phyloP scores from a whole-genome alignment of 2,888 invertebrate genomes.

The Ormia ochracea region DNA sequence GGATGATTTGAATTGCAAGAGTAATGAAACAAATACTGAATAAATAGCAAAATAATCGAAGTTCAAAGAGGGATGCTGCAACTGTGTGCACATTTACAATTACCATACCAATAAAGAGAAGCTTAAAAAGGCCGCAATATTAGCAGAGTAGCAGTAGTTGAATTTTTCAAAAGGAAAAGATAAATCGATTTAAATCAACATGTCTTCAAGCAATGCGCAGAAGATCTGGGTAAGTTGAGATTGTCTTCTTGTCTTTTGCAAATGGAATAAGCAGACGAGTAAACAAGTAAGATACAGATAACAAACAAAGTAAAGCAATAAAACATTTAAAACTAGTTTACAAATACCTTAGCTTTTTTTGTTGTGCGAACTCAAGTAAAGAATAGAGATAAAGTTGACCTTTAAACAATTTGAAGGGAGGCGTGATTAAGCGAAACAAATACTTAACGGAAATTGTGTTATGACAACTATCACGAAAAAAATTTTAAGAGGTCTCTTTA shows the following conservation, averaged over 20 bases:
- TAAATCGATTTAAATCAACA: slow-evolving; percentile 12
- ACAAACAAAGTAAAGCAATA: background rate
- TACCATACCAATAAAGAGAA: slow-evolving; percentile 17
- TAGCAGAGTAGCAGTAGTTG: background rate
- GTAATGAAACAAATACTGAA: slow-evolving; percentile 12
- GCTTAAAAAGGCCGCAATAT: background rate
- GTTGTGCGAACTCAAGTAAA: no score
- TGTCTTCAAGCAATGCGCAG: slow-evolving; percentile 19
- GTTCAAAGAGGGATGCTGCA: slow-evolving; percentile 32
- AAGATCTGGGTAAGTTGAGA: slow-evolving; percentile 38
- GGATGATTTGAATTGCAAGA: slow-evolving; percentile 14
- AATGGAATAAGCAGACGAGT: background rate
- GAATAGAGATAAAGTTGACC: no score
- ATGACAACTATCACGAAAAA: no score
- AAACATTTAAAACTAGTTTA: no score
- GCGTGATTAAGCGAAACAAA: no score
- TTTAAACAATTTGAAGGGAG: no score
- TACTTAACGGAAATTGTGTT: no score
- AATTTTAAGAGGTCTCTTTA: no score
- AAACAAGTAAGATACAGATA: background rate
- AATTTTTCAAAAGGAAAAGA: background rate
- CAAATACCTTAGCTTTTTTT: no score
- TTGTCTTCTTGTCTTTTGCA: slow-evolving; percentile 1
- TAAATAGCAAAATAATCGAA: slow-evolving; percentile 4
- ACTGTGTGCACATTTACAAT: slow-evolving; percentile 13